Evolutionary conservation across 2,797 vertebrate species (phyloP), one percentile per base, ranked within the genome.

Genomic region (Odontamblyopus rebecca): DNA sequence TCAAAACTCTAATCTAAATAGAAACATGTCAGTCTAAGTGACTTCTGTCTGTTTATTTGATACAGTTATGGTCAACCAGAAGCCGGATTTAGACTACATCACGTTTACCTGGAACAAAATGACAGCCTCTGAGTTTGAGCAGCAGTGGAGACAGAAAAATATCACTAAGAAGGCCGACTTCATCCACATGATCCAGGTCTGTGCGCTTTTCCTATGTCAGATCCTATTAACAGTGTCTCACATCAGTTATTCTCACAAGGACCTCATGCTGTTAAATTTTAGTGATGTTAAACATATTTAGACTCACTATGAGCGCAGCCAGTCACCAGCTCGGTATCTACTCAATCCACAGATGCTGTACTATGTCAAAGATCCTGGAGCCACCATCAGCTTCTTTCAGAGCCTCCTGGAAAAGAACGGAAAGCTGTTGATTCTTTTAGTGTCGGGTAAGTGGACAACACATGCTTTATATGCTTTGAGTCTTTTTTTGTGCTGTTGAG

Each of bases 121-220:
- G 94, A 97, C 95, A 2, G 91, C 97, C 11, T 68, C 88, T 57
- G 95, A 96, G 90, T 99, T 96, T 86, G 94, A 98, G 92, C 89
- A 90, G 69, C 88, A 94, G 81, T 93, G 94, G 87, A 94, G 85
- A 23, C 85, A 67, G 68, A 92, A 92, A 69, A 93, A 94, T 73
- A 84, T 85, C 38, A 77, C 86, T 68, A 92, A 94, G 92, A 97
- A 95, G 80, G 95, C 94, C 81, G 95, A 97, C 86, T 97, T 98
- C 81, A 95, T 98, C 90, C 97, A 99, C 91, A 96, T 99, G 96
- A 93, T 99, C 85, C 96, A 99, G 96, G 97, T 98, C 8, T 44
- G 85, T 78, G 53, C 70, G 27, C 76, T 54, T 78, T 65, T 75
- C 29, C 68, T 78, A 72, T 79, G 73, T 77, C 80, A 78, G 64